A percentile compares a stretch with the other conserved stretches of the same genome.
Conservation (phyloP, 2,797 vertebrate genomes). For the Loriculus beryllinus region DNA sequence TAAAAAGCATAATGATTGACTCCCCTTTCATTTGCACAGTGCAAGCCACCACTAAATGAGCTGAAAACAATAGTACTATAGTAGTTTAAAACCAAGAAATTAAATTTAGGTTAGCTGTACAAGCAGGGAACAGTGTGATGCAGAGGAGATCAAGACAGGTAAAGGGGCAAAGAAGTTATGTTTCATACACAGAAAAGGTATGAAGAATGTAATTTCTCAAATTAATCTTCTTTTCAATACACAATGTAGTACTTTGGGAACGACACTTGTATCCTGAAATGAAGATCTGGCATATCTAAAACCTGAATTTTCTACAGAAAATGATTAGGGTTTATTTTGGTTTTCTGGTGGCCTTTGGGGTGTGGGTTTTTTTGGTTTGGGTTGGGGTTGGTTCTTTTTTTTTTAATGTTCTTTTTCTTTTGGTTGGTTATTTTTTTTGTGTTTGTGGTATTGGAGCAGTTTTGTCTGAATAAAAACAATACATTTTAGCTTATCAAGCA, state of each 20-base stretch:
- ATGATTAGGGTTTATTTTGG: fast-evolving
- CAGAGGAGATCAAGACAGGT: background rate
- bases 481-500: background rate
- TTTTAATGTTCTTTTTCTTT: background rate
- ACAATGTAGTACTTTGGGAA: background rate
- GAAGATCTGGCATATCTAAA: background rate
- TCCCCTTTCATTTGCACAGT: background rate
- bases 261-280: background rate
- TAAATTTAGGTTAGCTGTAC: background rate
- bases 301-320: background rate
- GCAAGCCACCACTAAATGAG: background rate
- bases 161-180: background rate
- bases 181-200: background rate
- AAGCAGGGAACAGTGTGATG: background rate
- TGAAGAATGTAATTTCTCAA: background rate
- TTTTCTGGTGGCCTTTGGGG: background rate
- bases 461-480: background rate
- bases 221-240: background rate
- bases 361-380: background rate
- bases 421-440: background rate
- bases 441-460: background rate
- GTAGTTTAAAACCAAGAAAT: background rate
- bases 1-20: slow-evolving; percentile 30
- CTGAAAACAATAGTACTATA: background rate
- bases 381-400: background rate